phyloP scores from a whole-genome alignment of 1,140 invertebrate genomes.

The Apocrypta bakeri region DNA sequence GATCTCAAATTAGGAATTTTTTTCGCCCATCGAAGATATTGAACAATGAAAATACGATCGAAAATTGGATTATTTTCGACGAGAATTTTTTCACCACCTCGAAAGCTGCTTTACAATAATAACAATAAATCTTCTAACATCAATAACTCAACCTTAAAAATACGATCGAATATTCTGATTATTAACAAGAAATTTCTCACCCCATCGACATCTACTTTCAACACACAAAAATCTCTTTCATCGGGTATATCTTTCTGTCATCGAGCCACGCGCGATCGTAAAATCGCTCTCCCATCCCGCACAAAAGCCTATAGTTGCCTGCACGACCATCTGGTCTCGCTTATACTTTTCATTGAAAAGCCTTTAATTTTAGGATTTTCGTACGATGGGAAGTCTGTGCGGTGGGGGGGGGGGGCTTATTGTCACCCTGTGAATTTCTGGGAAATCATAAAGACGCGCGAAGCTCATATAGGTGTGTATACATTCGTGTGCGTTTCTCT shows the following conservation, averaged over 20 bases:
- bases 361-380: neutral
- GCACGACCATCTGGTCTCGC: neutral
- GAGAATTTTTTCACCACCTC: too few relatives aligned
- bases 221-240: neutral
- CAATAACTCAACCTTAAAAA: too few relatives aligned
- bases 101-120: too few relatives aligned
- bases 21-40: too few relatives aligned
- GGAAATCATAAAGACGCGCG: neutral
- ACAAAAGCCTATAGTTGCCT: neutral
- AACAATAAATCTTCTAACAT: too few relatives aligned
- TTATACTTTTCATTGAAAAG: conserved; percentile 1
- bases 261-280: neutral
- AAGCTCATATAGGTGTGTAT: neutral
- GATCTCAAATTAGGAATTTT: too few relatives aligned
- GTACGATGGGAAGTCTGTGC: too few relatives aligned
- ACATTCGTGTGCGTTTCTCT: too few relatives aligned
- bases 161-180: too few relatives aligned
- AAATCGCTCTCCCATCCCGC: neutral
- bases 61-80: too few relatives aligned
- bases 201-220: neutral
- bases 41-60: too few relatives aligned
- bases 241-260: neutral
- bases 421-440: neutral
- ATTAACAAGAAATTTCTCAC: too few relatives aligned
- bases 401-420: neutral